Evolutionary conservation across 2,113 vertebrate species (phyloP), one percentile per base, ranked within the genome.

Genomic region (Azemiops feae): DNA sequence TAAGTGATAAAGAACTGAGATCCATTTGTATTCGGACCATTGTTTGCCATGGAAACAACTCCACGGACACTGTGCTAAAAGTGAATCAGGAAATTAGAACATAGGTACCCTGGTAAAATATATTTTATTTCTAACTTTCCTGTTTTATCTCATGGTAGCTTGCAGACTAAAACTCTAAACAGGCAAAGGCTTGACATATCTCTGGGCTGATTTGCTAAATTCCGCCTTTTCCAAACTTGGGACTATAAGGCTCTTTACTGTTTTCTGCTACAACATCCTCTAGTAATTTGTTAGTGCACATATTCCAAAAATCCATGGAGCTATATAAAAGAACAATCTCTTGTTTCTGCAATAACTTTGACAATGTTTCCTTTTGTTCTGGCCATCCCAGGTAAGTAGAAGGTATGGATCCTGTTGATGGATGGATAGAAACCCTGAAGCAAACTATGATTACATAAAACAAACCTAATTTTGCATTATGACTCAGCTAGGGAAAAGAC

Each of bases 1-100:
- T 99, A 99, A 1, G 99, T 99, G 97, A 99, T 98, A 97, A 98
- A 99, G 96, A 99, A 99, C 96, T 99, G 99, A 0, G 99, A 99
- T 50, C 98, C 98, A 81, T 99, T 99, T 25, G 98, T 99, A 96
- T 99, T 99, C 1, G 99, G 99, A 50, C 99, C 99, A 34, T 98
- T 99, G 96, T 99, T 99, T 57, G 99, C 99, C 99, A 99, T 99
- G 3, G 99, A 99, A 89, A 99, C 99, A 4, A 99, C 99, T 23
- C 99, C 99, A 95, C 99, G 98, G 54, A 99, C 98, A 57, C 96
- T 99, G 95, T 99, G 99, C 99, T 99, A 95, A 95, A 96, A 97
- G 9, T 93, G 5, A 4, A 30, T 22, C 27, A 87, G 94, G 18
- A 88, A 64, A 88, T 52, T 18, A 43, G 10, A 54, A 14, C 3